phyloP scores from a whole-genome alignment of 2,113 vertebrate species.

The Halichoeres trimaculatus region DNA sequence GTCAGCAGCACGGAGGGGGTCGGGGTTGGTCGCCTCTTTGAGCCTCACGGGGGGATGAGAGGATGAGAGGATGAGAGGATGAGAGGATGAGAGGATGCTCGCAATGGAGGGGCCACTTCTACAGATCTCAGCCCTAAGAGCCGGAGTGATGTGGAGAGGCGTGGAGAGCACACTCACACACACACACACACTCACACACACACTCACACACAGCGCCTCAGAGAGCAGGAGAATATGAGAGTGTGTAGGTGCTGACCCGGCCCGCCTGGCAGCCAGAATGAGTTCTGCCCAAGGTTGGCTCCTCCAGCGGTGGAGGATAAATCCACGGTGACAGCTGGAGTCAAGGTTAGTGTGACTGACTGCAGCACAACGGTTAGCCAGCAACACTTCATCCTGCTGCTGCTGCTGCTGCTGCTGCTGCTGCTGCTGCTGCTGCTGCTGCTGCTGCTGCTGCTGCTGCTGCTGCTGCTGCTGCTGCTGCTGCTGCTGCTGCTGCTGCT shows the following conservation, averaged over 20 bases:
- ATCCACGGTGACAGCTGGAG: constrained; percentile 41
- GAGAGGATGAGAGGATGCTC: constrained; percentile 21
- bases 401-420: neutral
- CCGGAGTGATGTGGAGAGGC: constrained; percentile 17
- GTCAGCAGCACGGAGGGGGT: constrained; percentile 21
- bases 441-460: neutral
- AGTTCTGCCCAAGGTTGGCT: constrained; percentile 32
- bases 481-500: neutral
- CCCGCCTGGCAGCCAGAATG: constrained; percentile 7
- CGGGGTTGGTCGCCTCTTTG: constrained; percentile 10
- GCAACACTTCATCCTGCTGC: constrained; percentile 22
- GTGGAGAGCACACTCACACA: constrained; percentile 5
- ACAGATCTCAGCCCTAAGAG: neutral
- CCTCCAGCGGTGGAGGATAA: constrained; percentile 26
- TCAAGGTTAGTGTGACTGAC: constrained; percentile 25
- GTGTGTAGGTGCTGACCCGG: neutral
- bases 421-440: neutral
- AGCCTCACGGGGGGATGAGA: constrained; percentile 27
- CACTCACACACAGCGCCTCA: too few relatives aligned
- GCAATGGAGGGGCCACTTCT: constrained; percentile 38
- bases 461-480: neutral
- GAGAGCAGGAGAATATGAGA: neutral
- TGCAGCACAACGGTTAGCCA: neutral
- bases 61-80: too few relatives aligned
- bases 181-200: neutral